Conservation (phyloP, 2,888 invertebrate species). For the Melieria picta region DNA sequence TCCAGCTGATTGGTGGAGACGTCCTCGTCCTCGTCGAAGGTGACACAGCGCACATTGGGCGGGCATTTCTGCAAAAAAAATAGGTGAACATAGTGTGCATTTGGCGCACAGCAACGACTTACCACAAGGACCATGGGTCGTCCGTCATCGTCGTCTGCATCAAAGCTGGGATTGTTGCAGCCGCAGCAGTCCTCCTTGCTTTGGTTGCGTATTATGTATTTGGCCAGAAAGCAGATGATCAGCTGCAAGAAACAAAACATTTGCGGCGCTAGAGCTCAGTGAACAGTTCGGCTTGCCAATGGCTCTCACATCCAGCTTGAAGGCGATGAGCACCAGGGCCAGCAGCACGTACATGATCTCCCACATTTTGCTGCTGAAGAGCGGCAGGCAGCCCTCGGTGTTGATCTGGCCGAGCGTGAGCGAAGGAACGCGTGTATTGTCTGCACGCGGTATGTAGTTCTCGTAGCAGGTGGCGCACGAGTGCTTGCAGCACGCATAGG, state of each 20-base stretch:
- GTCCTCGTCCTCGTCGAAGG: constrained; percentile 51
- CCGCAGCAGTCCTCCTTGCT: constrained; percentile 43
- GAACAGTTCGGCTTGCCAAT: neutral
- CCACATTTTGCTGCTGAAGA: constrained; percentile 45
- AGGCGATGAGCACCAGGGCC: constrained; percentile 42
- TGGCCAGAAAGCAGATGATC: constrained; percentile 50
- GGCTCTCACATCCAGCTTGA: constrained; percentile 51
- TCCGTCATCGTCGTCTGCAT: constrained; percentile 55
- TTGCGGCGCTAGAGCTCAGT: neutral
- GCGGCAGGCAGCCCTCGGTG: constrained; percentile 51
- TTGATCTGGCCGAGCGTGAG: constrained; percentile 53
- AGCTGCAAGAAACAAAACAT: constrained; percentile 41
- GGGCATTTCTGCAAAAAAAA: constrained; percentile 50
- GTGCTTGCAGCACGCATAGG: constrained; percentile 57
- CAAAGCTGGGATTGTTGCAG: constrained; percentile 44
- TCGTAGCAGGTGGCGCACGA: constrained; percentile 43
- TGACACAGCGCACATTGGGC: constrained; percentile 52
- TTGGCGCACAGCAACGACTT: constrained; percentile 9
- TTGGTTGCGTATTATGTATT: constrained; percentile 51
- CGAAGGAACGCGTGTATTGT: constrained; percentile 38
- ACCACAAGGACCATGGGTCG: constrained; percentile 53
- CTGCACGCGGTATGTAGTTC: constrained; percentile 42
- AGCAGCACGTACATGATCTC: constrained; percentile 48
- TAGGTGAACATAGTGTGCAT: neutral
- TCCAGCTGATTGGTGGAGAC: constrained; percentile 29